These are phyloP conservation scores for Patagioenas fasciata DNA, from an alignment of 2,113 vertebrate genomes.

Conservation along the genomic window DNA sequence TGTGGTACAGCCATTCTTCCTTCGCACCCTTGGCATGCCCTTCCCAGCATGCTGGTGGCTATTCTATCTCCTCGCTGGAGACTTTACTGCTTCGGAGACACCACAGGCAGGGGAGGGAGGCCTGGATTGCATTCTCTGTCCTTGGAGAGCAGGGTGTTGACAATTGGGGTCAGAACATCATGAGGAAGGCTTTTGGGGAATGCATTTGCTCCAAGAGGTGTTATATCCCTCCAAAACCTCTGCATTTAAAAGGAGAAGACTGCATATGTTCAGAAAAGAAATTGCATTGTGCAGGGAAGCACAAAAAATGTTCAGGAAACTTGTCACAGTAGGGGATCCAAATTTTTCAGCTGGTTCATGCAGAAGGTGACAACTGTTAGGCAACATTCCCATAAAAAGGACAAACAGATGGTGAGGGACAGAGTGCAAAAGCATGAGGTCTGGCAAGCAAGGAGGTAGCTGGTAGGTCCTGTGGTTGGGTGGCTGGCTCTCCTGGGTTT, in stretches of 20 bases:
- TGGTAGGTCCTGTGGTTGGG: not conserved
- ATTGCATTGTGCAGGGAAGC: not conserved
- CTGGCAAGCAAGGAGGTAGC: not conserved
- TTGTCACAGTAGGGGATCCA: not conserved
- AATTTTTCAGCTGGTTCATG: not conserved
- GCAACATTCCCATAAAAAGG: not conserved
- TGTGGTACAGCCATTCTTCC: not conserved
- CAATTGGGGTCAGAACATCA: not conserved
- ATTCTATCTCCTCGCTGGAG: not conserved
- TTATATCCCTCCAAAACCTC: rapidly evolving
- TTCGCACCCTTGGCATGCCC: not conserved
- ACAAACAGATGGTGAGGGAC: not conserved
- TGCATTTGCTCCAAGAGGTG: not conserved
- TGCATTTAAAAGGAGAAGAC: not conserved
- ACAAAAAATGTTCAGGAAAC: not conserved
- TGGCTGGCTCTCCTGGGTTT: not conserved
- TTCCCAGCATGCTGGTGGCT: not conserved
- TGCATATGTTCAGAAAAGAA: not conserved
- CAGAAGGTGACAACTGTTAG: not conserved
- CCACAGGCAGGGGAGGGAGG: not conserved
- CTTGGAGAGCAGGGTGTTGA: not conserved
- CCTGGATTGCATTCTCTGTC: not conserved
- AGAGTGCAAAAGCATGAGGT: not conserved
- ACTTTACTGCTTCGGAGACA: not conserved
- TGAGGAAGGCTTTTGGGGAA: not conserved